phyloP scores from a whole-genome alignment of 2,888 invertebrate species.

The Ochlodes sylvanus region DNA sequence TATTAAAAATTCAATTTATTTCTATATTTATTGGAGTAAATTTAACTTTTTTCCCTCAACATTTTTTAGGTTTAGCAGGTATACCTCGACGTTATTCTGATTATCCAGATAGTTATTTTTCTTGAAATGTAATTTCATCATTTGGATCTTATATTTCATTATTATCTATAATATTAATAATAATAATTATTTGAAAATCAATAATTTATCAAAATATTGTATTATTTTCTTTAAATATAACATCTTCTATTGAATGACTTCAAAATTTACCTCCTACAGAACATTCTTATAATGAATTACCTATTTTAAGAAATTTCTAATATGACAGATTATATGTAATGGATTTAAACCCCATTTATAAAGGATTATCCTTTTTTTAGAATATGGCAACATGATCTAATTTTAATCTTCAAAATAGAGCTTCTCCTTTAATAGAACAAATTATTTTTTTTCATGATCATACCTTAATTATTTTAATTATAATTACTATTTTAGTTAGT shows the following conservation, averaged over 20 bases:
- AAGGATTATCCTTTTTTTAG: constrained; percentile 87
- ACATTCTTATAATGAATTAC: constrained; percentile 86
- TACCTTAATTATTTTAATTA: constrained; percentile 84
- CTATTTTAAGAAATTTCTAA: constrained; percentile 86
- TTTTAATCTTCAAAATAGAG: constrained; percentile 85
- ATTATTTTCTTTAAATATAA: constrained; percentile 77
- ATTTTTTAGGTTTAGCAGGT: constrained; percentile 83
- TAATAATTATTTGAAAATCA: constrained; percentile 87
- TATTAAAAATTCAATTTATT: constrained; percentile 89
- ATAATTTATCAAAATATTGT: constrained; percentile 80
- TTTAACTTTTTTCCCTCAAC: constrained; percentile 92
- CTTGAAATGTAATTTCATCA: constrained; percentile 89
- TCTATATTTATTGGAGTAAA: constrained; percentile 91
- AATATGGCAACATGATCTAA: constrained; percentile 86
- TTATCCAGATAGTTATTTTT: constrained; percentile 86
- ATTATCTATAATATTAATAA: constrained; percentile 83
- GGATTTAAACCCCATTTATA: constrained; percentile 88
- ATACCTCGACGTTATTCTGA: constrained; percentile 92
- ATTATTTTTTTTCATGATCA: constrained; percentile 87
- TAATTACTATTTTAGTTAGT: constrained; percentile 86
- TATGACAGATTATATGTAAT: constrained; percentile 85
- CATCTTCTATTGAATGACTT: constrained; percentile 86
- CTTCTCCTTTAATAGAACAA: constrained; percentile 88
- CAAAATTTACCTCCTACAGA: constrained; percentile 84
- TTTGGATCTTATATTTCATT: constrained; percentile 88